Percentiles rank a stretch among this genome's conserved stretches.
These are phyloP conservation scores for Microctenopoma stevenorrisi DNA, from an alignment of 2,797 vertebrate species.

Conservation along the genomic window DNA sequence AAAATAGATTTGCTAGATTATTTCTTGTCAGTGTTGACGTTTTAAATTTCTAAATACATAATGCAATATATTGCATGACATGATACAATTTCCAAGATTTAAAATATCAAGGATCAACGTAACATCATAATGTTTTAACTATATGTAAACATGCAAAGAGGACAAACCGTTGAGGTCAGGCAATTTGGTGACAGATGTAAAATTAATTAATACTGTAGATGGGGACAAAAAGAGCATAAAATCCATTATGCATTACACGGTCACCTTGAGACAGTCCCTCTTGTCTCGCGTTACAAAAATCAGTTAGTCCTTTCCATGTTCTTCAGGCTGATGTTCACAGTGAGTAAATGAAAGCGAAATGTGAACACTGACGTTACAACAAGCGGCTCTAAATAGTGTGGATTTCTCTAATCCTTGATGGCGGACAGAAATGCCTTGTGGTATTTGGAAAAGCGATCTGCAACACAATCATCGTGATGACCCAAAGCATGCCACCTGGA, in stretches of 20 bases:
- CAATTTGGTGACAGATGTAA: conserved; percentile 47
- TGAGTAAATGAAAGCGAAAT: conserved; percentile 22
- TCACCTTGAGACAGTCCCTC: conserved; percentile 64
- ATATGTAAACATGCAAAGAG: conserved; percentile 46
- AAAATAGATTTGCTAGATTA: too few relatives aligned
- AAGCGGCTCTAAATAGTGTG: not conserved
- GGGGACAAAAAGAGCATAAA: conserved; percentile 50
- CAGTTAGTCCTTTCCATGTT: conserved; percentile 34
- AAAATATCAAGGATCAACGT: conserved; percentile 25
- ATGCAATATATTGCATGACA: not conserved
- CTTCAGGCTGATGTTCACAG: conserved; percentile 46
- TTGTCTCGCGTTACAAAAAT: conserved; percentile 46
- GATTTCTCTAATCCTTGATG: conserved; percentile 33
- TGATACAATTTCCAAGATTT: not conserved
- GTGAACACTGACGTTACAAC: conserved; percentile 12
- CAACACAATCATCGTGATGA: conserved; percentile 45
- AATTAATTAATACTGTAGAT: conserved; percentile 52
- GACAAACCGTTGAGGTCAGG: conserved; percentile 64
- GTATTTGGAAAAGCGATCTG: conserved; percentile 40
- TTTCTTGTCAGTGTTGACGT: too few relatives aligned
- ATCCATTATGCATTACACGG: conserved; percentile 61
- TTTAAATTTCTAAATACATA: not conserved
- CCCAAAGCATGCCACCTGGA: conserved; percentile 31
- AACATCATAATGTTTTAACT: conserved; percentile 19
- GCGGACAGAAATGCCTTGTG: conserved; percentile 22